Percentiles rank a stretch among this genome's conserved stretches.
These are phyloP conservation scores for Griposia aprilina DNA, from an alignment of 2,888 invertebrate genomes.

Conservation along the genomic window DNA sequence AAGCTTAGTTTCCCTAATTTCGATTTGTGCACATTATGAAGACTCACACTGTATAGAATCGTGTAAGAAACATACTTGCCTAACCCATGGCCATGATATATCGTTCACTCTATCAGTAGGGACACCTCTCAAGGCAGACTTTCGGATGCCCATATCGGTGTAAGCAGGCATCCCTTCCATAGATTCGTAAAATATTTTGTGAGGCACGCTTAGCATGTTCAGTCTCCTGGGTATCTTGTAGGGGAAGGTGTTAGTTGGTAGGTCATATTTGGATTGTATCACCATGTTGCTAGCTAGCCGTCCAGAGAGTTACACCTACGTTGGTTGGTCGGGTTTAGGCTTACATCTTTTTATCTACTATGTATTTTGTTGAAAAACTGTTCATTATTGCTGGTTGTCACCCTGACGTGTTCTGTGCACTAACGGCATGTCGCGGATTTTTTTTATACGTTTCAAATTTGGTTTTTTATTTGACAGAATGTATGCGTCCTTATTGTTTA, in stretches of 20 bases:
- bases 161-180: constrained; percentile 53
- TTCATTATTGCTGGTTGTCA: constrained; percentile 28
- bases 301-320: constrained; percentile 10
- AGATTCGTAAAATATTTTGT: constrained; percentile 36
- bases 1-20: no score
- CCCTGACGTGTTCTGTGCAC: background rate
- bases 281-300: constrained; percentile 44
- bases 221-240: constrained; percentile 48
- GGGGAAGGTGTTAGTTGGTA: constrained; percentile 39
- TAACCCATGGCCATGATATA: constrained; percentile 51
- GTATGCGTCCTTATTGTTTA: constrained; percentile 16
- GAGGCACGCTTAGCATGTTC: constrained; percentile 44
- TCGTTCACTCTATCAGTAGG: constrained; percentile 46
- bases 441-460: constrained; percentile 41
- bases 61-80: constrained; percentile 22
- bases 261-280: constrained; percentile 18
- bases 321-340: background rate
- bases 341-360: constrained; percentile 39
- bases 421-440: constrained; percentile 9
- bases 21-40: no score
- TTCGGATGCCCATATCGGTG: constrained; percentile 30
- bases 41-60: no score
- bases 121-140: constrained; percentile 41
- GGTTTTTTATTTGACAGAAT: constrained; percentile 12
- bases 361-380: background rate